Percentiles rank a stretch among this genome's conserved stretches.
Conservation (phyloP, 2,888 invertebrate species). For the Nipponacmea schrenckii region DNA sequence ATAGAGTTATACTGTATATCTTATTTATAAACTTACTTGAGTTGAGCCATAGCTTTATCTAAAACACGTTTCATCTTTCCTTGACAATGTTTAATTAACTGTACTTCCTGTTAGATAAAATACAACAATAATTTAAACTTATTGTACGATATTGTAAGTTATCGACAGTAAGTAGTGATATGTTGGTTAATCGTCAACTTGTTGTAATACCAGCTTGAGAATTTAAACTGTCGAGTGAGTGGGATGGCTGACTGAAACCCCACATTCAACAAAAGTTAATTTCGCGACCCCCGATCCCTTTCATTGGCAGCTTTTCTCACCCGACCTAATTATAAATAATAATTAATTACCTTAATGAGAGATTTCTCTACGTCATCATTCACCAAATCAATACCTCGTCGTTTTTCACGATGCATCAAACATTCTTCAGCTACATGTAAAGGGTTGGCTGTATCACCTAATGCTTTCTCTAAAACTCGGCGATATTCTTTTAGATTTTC, state of each 20-base stretch:
- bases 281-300: too few species aligned
- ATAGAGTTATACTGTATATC: too few species aligned
- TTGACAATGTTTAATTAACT: background rate
- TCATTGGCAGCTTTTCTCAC: too few species aligned
- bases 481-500: slow-evolving; percentile 69
- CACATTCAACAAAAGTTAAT: too few species aligned
- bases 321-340: background rate
- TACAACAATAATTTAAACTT: too few species aligned
- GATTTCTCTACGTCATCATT: slow-evolving; percentile 89
- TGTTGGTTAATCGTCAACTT: too few species aligned
- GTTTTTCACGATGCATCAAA: slow-evolving; percentile 87
- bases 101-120: background rate
- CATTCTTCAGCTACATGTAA: slow-evolving; percentile 92
- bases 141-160: too few species aligned
- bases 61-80: background rate
- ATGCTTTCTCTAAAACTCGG: slow-evolving; percentile 75
- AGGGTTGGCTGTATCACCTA: slow-evolving; percentile 85
- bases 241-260: too few species aligned
- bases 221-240: too few species aligned
- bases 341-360: slow-evolving; percentile 72
- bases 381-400: slow-evolving; percentile 87
- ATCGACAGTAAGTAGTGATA: too few species aligned
- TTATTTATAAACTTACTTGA: background rate
- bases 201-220: too few species aligned
- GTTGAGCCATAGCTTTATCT: background rate